Evolutionary conservation across 2,888 invertebrate genomes (phyloP), one percentile per base, ranked within the genome.

Genomic region (Euzophera pinguis): DNA sequence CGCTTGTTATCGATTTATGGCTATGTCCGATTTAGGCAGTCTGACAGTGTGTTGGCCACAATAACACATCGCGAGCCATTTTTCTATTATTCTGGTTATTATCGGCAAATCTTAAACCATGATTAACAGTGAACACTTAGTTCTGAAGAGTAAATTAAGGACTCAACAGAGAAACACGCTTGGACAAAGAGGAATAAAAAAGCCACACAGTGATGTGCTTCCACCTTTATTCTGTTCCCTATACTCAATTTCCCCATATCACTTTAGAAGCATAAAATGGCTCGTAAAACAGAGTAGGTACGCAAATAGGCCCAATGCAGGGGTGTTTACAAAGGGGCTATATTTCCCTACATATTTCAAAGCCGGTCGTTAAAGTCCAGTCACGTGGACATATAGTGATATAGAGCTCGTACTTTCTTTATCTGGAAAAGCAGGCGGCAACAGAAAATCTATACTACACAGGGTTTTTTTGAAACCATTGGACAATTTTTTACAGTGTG

Each of bases 241-340:
- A 45, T 45, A 45, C 13, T 9, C 13, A 29, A 13, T 13, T 13
- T 45, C 27, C 13, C 16, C 48, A 47, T 47, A 47, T 47, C 47
- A 48, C 48, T 48, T 48, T 22, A 38, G 48, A 37, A 17, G 13
- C 48, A 38, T 37, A 48, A 48, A 48, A 48, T 10, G 38, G 37
- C 7, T 48, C 48, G 38, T 48, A 38, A 48, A 48, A 48, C 22
- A 12, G 38, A 48, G 48, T 48, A 17, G 22, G 22, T 48, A n/a
- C 37, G 17, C n/a, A n/a, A 48, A 48, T 17, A 32, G 14, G 13
- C 37, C 48, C 22, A 48, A 34, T n/a, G 22, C 16, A 16, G 16
- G 35, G 37, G 12, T 17, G n/a, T 48, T 38, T 22, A 38, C 22
- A 35, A 48, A 48, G 48, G n/a, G 27, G 48, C 37, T 38, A 13